These are phyloP conservation scores for Dendroctonus ponderosae DNA, from an alignment of 1,140 invertebrate species.

Conservation along the genomic window DNA sequence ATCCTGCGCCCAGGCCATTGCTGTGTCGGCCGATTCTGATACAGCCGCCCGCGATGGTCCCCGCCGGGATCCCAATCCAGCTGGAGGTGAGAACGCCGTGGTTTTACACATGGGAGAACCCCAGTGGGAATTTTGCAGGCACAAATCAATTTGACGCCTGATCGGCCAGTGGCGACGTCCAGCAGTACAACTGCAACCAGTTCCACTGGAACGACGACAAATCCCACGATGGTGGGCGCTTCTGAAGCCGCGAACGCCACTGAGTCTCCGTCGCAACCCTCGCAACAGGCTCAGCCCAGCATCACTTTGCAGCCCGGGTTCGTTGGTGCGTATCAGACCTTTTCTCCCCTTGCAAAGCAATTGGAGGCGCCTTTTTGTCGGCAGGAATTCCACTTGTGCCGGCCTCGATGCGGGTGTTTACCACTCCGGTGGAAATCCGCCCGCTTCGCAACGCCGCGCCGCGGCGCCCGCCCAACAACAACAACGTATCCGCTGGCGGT, in stretches of 20 bases:
- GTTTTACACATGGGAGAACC: no score
- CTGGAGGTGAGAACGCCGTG: constrained; percentile 53
- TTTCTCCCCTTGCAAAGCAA: no score
- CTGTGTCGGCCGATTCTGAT: constrained; percentile 70
- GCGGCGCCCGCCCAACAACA: constrained; percentile 10
- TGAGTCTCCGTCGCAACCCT: no score
- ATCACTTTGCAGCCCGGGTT: background rate
- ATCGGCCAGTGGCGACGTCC: constrained; percentile 39
- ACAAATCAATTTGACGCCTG: constrained; percentile 56
- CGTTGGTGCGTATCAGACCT: background rate
- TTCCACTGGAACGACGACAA: background rate
- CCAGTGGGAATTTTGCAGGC: constrained; percentile 49
- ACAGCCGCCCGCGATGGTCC: constrained; percentile 64
- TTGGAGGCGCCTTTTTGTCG: background rate
- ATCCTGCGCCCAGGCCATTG: constrained; percentile 67
- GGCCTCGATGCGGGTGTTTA: constrained; percentile 40
- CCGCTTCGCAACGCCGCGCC: constrained; percentile 12
- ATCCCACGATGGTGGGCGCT: no score
- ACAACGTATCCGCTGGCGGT: background rate
- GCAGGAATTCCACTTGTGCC: constrained; percentile 31
- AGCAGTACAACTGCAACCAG: constrained; percentile 8
- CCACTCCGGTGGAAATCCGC: constrained; percentile 44
- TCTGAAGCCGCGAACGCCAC: no score
- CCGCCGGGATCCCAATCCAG: constrained; percentile 66
- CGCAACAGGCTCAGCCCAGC: background rate